Percentiles rank a stretch among this genome's conserved stretches.
These are phyloP conservation scores for Trichogramma pretiosum DNA, from an alignment of 1,140 invertebrate species.

Conservation along the genomic window DNA sequence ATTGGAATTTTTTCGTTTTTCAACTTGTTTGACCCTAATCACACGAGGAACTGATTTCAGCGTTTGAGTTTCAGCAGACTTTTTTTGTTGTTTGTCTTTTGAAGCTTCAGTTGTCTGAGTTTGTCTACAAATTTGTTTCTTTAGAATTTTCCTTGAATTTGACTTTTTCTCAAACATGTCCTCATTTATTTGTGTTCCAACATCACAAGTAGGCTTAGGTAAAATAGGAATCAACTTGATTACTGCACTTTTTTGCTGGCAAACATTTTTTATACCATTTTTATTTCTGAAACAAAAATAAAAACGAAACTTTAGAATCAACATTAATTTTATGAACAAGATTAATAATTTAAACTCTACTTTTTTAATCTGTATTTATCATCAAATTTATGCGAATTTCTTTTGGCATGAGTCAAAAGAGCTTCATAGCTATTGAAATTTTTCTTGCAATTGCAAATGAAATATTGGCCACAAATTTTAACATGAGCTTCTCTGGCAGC, in stretches of 20 bases:
- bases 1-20: slow-evolving; percentile 8
- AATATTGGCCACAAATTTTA: slow-evolving; percentile 45
- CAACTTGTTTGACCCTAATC: slow-evolving; percentile 15
- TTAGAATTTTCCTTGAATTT: slow-evolving; percentile 26
- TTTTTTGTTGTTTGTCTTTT: slow-evolving; percentile 30
- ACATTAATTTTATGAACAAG: neutral
- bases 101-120: slow-evolving; percentile 41
- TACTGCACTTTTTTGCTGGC: no score
- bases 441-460: slow-evolving; percentile 47
- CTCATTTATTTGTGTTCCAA: slow-evolving; percentile 40
- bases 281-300: no score
- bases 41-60: slow-evolving; percentile 17
- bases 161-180: slow-evolving; percentile 23
- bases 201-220: slow-evolving; percentile 32
- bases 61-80: slow-evolving; percentile 44
- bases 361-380: slow-evolving; percentile 35
- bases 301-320: no score
- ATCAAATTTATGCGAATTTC: slow-evolving; percentile 43
- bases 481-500: slow-evolving; percentile 42
- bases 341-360: slow-evolving; percentile 20
- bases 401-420: slow-evolving; percentile 49
- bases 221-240: slow-evolving; percentile 29
- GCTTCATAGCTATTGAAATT: slow-evolving; percentile 49
- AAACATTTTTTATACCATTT: no score
- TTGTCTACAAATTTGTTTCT: slow-evolving; percentile 38